Base-by-base conservation (phyloP, 2,797 vertebrate species). In the Fistularia commersonii region DNA sequence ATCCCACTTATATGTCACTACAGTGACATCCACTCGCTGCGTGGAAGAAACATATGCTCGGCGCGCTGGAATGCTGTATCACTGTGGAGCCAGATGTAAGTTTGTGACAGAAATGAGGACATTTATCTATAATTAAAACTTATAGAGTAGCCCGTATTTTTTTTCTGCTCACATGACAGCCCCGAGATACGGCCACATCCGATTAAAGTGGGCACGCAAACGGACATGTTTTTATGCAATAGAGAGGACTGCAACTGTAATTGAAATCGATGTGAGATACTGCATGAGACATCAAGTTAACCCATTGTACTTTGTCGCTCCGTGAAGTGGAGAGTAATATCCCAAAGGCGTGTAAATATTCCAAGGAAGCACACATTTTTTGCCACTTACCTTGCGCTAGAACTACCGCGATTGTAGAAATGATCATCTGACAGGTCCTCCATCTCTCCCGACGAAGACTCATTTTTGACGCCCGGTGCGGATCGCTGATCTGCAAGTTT, bases 381-480 rank as follows among this genome's bases (percentile, higher is more conserved):
- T 11, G 45, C 55, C 54, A 65, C 85, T 70, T 84, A 91, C 89
- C 89, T 87, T 89, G 89, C 13, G 87, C 58, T 61, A 77, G 46
- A 59, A 80, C 67, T 40, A 80, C 63, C 50, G 73, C 54, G 34
- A 88, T 60, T 42, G 79, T 79, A 50, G 82, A 72, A 9, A 87
- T 65, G 11, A 88, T 57, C 57, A 91, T 69, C 34, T 78, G 80
- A 67, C 84, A 68, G 68, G 80, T 78, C 74, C 74, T 72, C 85
- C 85, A 84, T 66, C 56, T 79, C 51, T 62, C 74, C 59, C 61
- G 49, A 64, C 63, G 60, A 69, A 73, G 57, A 74, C 64, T 85
- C 89, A 90, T 90, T 64, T 64, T 85, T 90, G 82, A 82, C 83
- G 83, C 68, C 51, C 62, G 36, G 54, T 57, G 58, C 59, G 43